These are phyloP conservation scores for Bovichtus variegatus DNA, from an alignment of 2,797 vertebrate genomes.

Conservation along the genomic window DNA sequence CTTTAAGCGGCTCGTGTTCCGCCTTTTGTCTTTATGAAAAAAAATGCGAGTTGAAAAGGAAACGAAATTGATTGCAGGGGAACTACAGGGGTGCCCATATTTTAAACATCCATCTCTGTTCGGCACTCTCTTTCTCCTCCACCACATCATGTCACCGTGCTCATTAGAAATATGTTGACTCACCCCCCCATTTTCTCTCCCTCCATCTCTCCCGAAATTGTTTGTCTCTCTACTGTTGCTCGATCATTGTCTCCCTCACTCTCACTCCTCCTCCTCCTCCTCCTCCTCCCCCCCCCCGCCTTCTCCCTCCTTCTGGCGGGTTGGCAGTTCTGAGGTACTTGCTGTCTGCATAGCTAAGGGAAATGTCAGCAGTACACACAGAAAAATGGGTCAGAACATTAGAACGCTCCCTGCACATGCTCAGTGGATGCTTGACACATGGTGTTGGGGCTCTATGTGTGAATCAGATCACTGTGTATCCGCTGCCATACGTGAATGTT, in stretches of 20 bases:
- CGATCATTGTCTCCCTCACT: conserved; percentile 59
- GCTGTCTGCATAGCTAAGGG: conserved; percentile 82
- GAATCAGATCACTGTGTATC: conserved; percentile 76
- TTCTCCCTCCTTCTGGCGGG: conserved; percentile 74
- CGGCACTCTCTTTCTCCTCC: conserved; percentile 32
- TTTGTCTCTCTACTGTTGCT: conserved; percentile 54
- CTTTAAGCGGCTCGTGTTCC: conserved; percentile 49
- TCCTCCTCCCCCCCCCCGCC: background rate
- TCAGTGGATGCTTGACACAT: conserved; percentile 62
- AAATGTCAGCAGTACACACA: conserved; percentile 79
- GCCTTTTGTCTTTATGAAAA: conserved; percentile 59
- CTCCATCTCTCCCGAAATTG: conserved; percentile 35
- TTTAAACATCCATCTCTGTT: conserved; percentile 48
- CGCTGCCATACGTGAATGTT: conserved; percentile 72
- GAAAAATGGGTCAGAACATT: conserved; percentile 83
- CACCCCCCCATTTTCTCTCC: conserved; percentile 48
- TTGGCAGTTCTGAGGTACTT: conserved; percentile 80
- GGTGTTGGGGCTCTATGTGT: conserved; percentile 50
- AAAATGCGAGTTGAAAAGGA: conserved; percentile 34
- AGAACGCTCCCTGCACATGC: conserved; percentile 74
- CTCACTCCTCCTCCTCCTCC: conserved; percentile 22
- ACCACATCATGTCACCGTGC: conserved; percentile 63
- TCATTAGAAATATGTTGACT: conserved; percentile 84
- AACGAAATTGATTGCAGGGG: conserved; percentile 48
- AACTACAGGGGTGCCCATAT: conserved; percentile 46